phyloP scores from a whole-genome alignment of 2,113 vertebrate genomes.

The Garra rufa region DNA sequence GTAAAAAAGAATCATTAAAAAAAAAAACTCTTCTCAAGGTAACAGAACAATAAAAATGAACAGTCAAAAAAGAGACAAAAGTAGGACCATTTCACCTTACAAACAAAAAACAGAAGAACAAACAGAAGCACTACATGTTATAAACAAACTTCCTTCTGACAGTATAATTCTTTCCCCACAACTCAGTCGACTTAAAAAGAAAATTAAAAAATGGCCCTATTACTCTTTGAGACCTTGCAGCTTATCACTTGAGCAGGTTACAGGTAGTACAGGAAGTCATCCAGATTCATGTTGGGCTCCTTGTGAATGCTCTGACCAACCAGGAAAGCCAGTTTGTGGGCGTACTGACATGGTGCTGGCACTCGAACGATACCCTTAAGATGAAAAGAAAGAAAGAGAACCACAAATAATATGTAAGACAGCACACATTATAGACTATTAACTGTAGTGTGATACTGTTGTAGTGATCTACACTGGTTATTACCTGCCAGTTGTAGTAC shows the following conservation, averaged over 20 bases:
- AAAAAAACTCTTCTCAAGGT: background rate
- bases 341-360: constrained; percentile 94
- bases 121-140: background rate
- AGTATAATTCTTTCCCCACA: background rate
- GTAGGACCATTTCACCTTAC: background rate
- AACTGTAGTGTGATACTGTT: background rate
- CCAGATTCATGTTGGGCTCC: constrained; percentile 81
- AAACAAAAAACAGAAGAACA: background rate
- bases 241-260: constrained; percentile 60
- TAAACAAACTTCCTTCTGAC: background rate
- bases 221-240: background rate
- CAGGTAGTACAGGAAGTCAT: constrained; percentile 89
- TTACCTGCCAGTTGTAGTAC: constrained; percentile 97
- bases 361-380: constrained; percentile 88
- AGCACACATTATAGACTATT: background rate
- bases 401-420: background rate
- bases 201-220: background rate
- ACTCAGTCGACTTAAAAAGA: background rate
- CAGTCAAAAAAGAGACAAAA: background rate
- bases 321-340: constrained; percentile 94
- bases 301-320: constrained; percentile 92
- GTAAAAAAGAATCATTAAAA: too few species aligned
- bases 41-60: background rate
- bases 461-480: background rate
- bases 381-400: background rate